Percentiles rank a stretch among this genome's conserved stretches.
Evolutionary conservation across 1,140 invertebrate species (phyloP).

Genomic region (Melanaphis sacchari): DNA sequence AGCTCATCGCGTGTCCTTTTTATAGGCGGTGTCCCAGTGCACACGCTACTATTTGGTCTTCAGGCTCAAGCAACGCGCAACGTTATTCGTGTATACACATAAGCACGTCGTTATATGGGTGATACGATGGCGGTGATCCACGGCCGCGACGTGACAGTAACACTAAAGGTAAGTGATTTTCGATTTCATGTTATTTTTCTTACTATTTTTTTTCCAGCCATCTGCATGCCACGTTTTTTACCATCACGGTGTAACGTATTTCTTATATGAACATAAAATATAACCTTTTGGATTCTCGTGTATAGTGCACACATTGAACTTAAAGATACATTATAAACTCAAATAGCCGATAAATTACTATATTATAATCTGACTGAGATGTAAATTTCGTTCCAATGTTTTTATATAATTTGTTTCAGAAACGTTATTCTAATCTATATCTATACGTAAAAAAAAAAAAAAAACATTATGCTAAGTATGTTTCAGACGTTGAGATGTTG

Average conservation of each 20-base stretch:
- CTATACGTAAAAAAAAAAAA: no score
- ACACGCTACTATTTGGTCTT: not conserved
- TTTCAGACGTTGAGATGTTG: not conserved
- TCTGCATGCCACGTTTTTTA: not conserved
- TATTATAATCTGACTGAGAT: no score
- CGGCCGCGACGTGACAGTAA: not conserved
- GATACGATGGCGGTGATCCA: not conserved
- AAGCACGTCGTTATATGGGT: not conserved
- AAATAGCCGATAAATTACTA: no score
- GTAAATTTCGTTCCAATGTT: no score
- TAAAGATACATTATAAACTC: not conserved
- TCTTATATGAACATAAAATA: not conserved
- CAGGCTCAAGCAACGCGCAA: not conserved
- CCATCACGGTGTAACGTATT: not conserved
- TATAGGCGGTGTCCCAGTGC: not conserved
- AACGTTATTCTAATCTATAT: no score
- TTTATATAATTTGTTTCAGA: no score
- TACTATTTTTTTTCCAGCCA: not conserved
- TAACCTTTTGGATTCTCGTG: not conserved
- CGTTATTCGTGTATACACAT: not conserved
- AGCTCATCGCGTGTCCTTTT: not conserved
- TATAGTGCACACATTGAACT: not conserved
- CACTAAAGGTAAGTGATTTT: constrained; percentile 18
- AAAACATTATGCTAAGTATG: not conserved
- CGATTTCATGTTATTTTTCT: not conserved